phyloP scores from a whole-genome alignment of 2,113 vertebrate species.

The Petaurus breviceps region DNA sequence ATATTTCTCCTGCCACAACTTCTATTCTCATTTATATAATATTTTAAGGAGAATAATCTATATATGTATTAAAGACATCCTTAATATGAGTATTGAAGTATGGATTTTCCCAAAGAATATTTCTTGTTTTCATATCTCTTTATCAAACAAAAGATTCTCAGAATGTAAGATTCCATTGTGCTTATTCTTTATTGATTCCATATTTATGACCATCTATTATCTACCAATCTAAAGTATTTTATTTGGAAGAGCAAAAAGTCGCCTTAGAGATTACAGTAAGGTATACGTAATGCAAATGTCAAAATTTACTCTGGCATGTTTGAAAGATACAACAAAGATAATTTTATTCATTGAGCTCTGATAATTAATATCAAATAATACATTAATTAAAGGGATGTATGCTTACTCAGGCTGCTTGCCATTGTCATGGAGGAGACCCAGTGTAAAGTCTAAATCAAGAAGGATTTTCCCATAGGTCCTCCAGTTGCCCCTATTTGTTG shows the following conservation, averaged over 20 bases:
- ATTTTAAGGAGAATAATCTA: neutral
- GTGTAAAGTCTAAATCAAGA: neutral
- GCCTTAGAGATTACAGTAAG: neutral
- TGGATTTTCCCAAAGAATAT: neutral
- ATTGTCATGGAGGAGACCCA: neutral
- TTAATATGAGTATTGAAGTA: neutral
- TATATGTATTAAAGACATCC: neutral
- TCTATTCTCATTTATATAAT: neutral
- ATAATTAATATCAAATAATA: neutral
- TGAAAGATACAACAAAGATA: slow-evolving; percentile 7
- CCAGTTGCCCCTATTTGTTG: neutral
- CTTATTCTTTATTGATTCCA: neutral
- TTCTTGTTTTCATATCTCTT: neutral
- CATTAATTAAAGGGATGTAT: neutral
- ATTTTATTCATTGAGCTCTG: neutral
- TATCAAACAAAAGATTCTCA: neutral
- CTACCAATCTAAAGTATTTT: neutral
- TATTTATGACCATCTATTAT: neutral
- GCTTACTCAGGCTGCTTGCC: neutral
- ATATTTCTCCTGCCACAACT: neutral
- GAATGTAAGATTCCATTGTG: neutral
- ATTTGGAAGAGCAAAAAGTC: neutral
- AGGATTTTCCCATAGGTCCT: neutral
- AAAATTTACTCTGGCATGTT: neutral
- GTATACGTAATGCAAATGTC: neutral